Base-by-base conservation (phyloP, 1,140 invertebrate species). In the Drosophila lacteicornis region DNA sequence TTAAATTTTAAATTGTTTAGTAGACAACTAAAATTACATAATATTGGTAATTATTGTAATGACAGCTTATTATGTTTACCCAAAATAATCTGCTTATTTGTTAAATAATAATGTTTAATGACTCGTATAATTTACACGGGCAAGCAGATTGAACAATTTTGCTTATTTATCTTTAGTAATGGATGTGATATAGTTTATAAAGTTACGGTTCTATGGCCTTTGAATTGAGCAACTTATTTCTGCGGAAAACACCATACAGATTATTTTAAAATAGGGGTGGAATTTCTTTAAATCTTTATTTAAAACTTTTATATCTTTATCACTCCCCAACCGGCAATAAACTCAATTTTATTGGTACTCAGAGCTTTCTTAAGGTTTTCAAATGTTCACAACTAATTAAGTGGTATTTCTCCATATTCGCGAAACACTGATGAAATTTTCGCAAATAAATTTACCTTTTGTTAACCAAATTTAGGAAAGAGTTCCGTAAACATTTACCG, bases 21-120 rank as follows among this genome's bases (percentile, higher is more conserved):
- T 46, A 11, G 17, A 46, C 4, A 5, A 19, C 11, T 12, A 13
- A 5, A 45, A 45, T 45, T 19, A 19, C 4, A 19, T 19, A 45
- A 12, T 45, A 45, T 19, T 19, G 17, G 17, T 19, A 12, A 45
- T 45, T 19, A 12, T 45, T 45, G 9, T 19, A 19, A 45, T 45
- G 4, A 45, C 17, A 5, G 5, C 11, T 4, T 11, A 19, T 22
- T 46, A 9, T 22, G 19, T 46, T 22, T 13, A 19, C 0, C 11
- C 2, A 19, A 12, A 22, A 13, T 13, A 46, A 2, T 7, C 19
- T 12, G 2, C 11, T 11, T 12, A 12, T 12, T 19, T 19, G 45
- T 46, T 46, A 22, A 46, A 46, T 46, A 6, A 46, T 46, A 46
- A 46, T 46, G 45, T 22, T 22, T 22, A 46, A 46, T 22, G 19